phyloP scores from a whole-genome alignment of 2,888 invertebrate species.

The Melinaea menophilus region DNA sequence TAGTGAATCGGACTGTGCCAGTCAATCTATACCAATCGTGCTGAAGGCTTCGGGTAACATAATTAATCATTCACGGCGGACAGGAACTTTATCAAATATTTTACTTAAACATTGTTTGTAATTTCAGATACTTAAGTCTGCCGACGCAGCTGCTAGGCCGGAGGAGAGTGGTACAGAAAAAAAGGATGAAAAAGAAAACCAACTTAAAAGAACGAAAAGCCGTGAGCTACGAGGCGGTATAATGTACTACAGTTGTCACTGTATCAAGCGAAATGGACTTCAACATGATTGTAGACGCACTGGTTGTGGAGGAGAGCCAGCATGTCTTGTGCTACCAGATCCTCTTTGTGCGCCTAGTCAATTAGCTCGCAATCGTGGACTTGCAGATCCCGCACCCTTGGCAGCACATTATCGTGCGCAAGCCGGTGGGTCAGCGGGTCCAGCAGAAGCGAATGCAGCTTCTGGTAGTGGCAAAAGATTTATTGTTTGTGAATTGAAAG shows the following conservation, averaged over 20 bases:
- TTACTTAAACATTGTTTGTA: slow-evolving; percentile 23
- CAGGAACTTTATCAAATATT: slow-evolving; percentile 33
- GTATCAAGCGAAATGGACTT: slow-evolving; percentile 78
- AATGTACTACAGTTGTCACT: slow-evolving; percentile 77
- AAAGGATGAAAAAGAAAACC: slow-evolving; percentile 66
- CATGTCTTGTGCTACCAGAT: slow-evolving; percentile 74
- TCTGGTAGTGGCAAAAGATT: slow-evolving; percentile 58
- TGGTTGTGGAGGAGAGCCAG: slow-evolving; percentile 72
- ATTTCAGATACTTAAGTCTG: slow-evolving; percentile 55
- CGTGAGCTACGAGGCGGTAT: slow-evolving; percentile 76
- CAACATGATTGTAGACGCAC: slow-evolving; percentile 78
- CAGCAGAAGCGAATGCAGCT: slow-evolving; percentile 37
- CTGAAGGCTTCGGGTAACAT: slow-evolving; percentile 51
- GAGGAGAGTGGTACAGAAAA: slow-evolving; percentile 60
- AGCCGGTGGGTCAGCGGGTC: slow-evolving; percentile 40
- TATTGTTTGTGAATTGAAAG: slow-evolving; percentile 69
- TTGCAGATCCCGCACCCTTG: slow-evolving; percentile 60
- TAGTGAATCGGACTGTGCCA: slow-evolving; percentile 44
- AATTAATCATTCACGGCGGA: slow-evolving; percentile 55
- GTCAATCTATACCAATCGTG: slow-evolving; percentile 35
- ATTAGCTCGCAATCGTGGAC: slow-evolving; percentile 65
- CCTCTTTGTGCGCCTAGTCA: slow-evolving; percentile 76
- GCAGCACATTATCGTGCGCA: slow-evolving; percentile 51
- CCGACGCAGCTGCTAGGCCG: slow-evolving; percentile 44
- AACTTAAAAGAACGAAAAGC: slow-evolving; percentile 67